Evolutionary conservation across 2,113 vertebrate genomes (phyloP).

Genomic region (Myiagra hebetior): DNA sequence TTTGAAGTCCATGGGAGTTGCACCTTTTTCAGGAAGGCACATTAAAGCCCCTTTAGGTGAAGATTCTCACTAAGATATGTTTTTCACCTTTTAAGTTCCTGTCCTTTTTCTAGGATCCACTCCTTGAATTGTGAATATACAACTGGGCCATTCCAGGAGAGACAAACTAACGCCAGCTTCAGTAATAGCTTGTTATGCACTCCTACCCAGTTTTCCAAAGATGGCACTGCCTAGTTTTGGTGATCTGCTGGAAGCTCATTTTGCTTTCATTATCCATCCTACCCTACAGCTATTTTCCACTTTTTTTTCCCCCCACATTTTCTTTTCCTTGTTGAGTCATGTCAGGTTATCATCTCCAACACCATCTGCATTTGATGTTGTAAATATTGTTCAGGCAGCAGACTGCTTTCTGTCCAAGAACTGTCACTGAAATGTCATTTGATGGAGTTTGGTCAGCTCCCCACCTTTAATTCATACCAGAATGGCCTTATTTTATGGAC

Average conservation of each 20-base stretch:
- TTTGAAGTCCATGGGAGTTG: not conserved
- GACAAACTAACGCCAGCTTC: not conserved
- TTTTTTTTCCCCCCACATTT: fast-evolving
- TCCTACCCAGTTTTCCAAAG: not conserved
- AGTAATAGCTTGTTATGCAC: not conserved
- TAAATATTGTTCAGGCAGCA: not conserved
- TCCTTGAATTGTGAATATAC: fast-evolving
- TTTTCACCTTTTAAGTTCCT: not conserved
- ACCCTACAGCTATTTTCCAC: not conserved
- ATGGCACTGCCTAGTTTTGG: not conserved
- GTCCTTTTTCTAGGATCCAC: not conserved
- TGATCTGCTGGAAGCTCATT: not conserved
- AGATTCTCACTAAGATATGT: not conserved
- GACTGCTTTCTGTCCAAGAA: not conserved
- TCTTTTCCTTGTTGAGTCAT: not conserved
- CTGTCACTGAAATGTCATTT: not conserved
- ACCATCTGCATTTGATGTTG: not conserved
- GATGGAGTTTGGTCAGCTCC: not conserved
- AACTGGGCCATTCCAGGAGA: not conserved
- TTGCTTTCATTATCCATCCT: not conserved
- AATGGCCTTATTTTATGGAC: not conserved
- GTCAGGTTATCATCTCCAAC: not conserved
- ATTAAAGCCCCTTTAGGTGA: not conserved
- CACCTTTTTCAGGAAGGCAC: not conserved
- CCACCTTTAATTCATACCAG: not conserved